phyloP scores from a whole-genome alignment of 2,797 vertebrate species.

The Hirundo rustica region DNA sequence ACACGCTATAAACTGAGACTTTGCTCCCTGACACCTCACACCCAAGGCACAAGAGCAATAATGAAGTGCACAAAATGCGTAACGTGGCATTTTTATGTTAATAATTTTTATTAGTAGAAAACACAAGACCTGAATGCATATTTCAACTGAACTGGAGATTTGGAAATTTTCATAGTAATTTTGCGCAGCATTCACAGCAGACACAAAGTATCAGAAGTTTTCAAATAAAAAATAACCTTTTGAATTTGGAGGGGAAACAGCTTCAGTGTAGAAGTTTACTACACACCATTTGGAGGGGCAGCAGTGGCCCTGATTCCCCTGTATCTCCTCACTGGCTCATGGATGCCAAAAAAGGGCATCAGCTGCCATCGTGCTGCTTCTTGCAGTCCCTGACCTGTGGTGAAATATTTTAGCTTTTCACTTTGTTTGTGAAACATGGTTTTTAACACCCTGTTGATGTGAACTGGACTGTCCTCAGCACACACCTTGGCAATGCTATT shows the following conservation, averaged over 20 bases:
- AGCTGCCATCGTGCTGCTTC: neutral
- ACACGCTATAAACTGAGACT: neutral
- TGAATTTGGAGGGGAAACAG: neutral
- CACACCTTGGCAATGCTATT: neutral
- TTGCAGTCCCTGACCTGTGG: neutral
- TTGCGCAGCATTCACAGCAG: neutral
- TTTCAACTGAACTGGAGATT: neutral
- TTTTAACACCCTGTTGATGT: accelerated
- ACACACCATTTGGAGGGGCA: neutral
- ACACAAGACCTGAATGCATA: neutral
- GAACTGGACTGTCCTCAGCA: neutral
- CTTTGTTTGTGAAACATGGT: neutral
- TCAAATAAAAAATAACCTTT: neutral
- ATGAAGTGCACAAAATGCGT: neutral
- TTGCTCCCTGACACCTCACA: constrained; percentile 1
- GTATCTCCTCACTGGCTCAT: neutral
- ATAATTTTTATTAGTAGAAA: neutral
- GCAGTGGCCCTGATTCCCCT: neutral
- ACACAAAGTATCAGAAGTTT: neutral
- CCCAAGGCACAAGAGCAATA: neutral
- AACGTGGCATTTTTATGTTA: neutral
- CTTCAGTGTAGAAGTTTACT: neutral
- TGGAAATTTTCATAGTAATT: neutral
- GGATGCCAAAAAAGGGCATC: constrained; percentile 61
- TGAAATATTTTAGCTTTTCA: neutral